Evolutionary conservation across 2,797 vertebrate species (phyloP).

Genomic region (Pseudopleuronectes americanus): DNA sequence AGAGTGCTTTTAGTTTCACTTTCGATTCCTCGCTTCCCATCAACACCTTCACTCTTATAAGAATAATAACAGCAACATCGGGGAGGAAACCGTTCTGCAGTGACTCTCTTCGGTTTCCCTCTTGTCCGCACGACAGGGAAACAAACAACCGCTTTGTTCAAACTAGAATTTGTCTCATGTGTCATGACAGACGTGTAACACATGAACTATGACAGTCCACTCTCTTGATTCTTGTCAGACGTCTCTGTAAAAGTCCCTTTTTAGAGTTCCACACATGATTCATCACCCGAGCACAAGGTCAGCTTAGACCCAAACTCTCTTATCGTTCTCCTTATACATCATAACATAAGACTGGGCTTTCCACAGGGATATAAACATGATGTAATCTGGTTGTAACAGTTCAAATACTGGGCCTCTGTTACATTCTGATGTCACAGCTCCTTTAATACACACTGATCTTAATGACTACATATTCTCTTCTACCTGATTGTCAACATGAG

Average conservation of each 20-base stretch:
- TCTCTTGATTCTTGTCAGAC: background rate
- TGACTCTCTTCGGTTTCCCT: background rate
- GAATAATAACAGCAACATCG: background rate
- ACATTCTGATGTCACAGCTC: too few relatives aligned
- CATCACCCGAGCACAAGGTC: too few relatives aligned
- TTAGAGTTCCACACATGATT: background rate
- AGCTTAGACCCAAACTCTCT: background rate
- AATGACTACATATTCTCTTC: too few relatives aligned
- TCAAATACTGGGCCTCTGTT: too few relatives aligned
- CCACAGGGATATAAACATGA: too few relatives aligned
- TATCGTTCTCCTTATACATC: background rate
- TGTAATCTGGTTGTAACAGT: too few relatives aligned
- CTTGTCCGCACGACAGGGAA: background rate
- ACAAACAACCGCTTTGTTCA: background rate
- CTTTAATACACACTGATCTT: too few relatives aligned
- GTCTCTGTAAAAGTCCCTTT: background rate
- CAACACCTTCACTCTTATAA: background rate
- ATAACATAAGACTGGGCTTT: background rate
- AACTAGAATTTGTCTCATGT: background rate
- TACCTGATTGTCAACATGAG: too few relatives aligned
- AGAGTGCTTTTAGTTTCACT: conserved; percentile 37
- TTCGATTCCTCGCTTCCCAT: conserved; percentile 29
- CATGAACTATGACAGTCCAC: background rate
- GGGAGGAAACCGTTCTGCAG: conserved; percentile 3
- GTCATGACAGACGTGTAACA: background rate